Conservation (phyloP, 2,113 vertebrate genomes). For the Peucedramus taeniatus region DNA sequence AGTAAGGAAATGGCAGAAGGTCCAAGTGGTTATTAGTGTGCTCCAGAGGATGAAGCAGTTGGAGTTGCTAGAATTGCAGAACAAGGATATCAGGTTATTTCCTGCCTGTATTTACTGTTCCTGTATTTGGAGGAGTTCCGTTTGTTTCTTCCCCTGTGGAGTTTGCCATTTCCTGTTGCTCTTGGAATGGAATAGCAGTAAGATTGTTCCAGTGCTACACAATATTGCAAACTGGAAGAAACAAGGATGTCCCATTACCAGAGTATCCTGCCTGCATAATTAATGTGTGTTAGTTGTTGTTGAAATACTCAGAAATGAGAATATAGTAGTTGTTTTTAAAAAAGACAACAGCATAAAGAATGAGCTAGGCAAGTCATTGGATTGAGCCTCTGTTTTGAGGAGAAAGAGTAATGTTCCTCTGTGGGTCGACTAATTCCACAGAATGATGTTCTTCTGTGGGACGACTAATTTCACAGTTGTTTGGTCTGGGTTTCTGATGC, state of each 20-base stretch:
- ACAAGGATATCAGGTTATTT: not conserved
- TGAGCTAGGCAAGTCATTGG: not conserved
- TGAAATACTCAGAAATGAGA: not conserved
- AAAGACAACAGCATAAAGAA: not conserved
- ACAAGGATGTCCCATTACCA: not conserved
- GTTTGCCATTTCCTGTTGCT: not conserved
- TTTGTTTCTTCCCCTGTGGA: not conserved
- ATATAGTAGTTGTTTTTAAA: not conserved
- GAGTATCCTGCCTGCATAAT: not conserved
- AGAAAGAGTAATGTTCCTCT: not conserved
- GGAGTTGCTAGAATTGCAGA: not conserved
- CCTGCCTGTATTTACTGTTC: not conserved
- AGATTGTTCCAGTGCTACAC: not conserved
- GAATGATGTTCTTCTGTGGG: not conserved
- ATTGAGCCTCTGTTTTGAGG: not conserved
- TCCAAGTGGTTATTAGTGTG: not conserved
- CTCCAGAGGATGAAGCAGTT: not conserved
- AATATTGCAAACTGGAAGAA: not conserved
- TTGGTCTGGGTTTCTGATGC: not conserved
- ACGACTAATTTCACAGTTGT: rapidly evolving
- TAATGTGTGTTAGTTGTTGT: not conserved
- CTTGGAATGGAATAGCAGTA: not conserved
- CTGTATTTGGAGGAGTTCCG: not conserved
- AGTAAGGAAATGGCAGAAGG: not conserved
- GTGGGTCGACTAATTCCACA: rapidly evolving